A percentile compares a stretch with the other conserved stretches of the same genome.
Evolutionary conservation across 2,888 invertebrate species (phyloP).

Genomic region (Synergus itoensis): DNA sequence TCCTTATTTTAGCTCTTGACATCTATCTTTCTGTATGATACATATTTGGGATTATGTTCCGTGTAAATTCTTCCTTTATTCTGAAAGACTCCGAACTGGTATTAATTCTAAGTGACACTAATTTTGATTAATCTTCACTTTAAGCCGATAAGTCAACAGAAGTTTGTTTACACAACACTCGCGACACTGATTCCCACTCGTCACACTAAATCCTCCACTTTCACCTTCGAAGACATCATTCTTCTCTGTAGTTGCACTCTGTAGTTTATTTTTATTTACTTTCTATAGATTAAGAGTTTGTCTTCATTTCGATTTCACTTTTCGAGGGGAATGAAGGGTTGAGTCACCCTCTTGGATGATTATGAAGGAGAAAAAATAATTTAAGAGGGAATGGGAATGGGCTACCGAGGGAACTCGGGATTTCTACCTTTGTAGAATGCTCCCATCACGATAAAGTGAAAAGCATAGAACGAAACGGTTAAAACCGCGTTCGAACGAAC

Average conservation of each 20-base stretch:
- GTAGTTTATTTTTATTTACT: background rate
- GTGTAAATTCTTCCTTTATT: background rate
- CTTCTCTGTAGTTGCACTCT: background rate
- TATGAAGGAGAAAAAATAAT: background rate
- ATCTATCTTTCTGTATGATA: background rate
- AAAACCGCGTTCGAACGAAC: constrained; percentile 73
- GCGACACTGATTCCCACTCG: constrained; percentile 30
- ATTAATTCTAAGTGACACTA: background rate
- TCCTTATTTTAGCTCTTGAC: too few species aligned
- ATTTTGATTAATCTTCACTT: background rate
- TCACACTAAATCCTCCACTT: constrained; percentile 3
- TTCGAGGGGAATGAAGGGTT: background rate
- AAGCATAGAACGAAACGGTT: constrained; percentile 66
- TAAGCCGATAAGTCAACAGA: background rate
- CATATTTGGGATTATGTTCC: background rate
- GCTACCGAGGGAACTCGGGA: constrained; percentile 67
- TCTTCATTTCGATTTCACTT: background rate
- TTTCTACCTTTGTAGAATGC: constrained; percentile 63
- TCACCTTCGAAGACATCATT: constrained; percentile 1
- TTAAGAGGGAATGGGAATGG: constrained; percentile 14
- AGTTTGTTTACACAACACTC: constrained; percentile 39
- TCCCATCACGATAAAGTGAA: constrained; percentile 69
- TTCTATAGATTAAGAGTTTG: background rate
- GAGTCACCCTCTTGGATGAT: background rate
- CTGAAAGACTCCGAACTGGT: background rate